Percentiles rank a stretch among this genome's conserved stretches.
These are phyloP conservation scores for Ferrisia virgata DNA, from an alignment of 2,888 invertebrate genomes.

Conservation along the genomic window DNA sequence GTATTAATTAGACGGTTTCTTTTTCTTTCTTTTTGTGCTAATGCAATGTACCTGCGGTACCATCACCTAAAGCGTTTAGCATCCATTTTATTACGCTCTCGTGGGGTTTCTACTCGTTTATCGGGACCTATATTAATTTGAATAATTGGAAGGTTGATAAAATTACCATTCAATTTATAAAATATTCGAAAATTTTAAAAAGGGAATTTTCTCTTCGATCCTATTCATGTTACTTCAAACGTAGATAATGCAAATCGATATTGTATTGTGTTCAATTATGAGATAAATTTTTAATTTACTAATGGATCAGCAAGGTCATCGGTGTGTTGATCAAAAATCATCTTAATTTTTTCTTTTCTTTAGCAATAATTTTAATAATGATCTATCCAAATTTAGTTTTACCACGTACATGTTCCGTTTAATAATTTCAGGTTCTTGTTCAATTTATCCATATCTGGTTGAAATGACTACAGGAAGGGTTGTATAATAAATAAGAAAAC, in stretches of 20 bases:
- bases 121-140: background rate
- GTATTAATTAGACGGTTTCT: constrained; percentile 18
- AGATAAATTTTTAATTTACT: background rate
- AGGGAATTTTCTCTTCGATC: background rate
- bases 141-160: background rate
- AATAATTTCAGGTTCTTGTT: no score
- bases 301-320: background rate
- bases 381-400: no score
- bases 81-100: background rate
- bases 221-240: background rate
- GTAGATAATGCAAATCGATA: background rate
- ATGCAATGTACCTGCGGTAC: background rate
- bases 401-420: no score
- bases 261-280: background rate
- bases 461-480: no score
- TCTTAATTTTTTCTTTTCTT: background rate
- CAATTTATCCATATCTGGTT: no score
- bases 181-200: background rate
- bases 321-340: background rate
- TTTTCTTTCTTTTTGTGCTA: background rate
- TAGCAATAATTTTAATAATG: no score
- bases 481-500: no score
- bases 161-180: background rate
- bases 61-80: background rate
- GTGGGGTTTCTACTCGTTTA: background rate